A percentile compares a stretch with the other conserved stretches of the same genome.
phyloP scores from a whole-genome alignment of 2,113 vertebrate genomes.

The Shinisaurus crocodilurus region DNA sequence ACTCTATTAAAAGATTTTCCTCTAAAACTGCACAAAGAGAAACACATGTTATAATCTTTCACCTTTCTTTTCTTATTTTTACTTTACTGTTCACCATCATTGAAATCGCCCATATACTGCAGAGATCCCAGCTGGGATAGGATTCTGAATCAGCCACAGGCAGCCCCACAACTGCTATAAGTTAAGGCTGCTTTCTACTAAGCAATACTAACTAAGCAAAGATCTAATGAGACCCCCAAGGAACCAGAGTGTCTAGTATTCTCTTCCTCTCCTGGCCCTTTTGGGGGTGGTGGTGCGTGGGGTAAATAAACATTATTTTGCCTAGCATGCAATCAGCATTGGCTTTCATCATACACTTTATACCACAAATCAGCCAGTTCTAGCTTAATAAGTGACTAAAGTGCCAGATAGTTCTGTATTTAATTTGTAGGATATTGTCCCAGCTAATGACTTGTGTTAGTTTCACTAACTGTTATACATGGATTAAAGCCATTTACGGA shows the following conservation, averaged over 20 bases:
- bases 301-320: background rate
- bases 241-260: constrained; percentile 26
- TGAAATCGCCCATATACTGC: constrained; percentile 39
- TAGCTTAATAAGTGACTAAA: background rate
- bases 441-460: background rate
- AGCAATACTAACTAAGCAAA: constrained; percentile 34
- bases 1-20: background rate
- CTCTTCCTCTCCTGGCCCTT: too few species aligned
- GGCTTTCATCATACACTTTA: background rate
- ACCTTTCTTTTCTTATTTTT: constrained; percentile 20
- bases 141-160: constrained; percentile 48
- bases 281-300: too few species aligned
- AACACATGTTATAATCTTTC: too few species aligned
- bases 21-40: background rate
- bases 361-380: background rate
- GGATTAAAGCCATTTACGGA: background rate
- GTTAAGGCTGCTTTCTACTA: constrained; percentile 40
- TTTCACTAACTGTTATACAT: background rate
- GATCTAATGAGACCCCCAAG: constrained; percentile 74
- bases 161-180: constrained; percentile 41
- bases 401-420: background rate
- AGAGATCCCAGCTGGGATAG: constrained; percentile 52
- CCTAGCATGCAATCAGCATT: background rate
- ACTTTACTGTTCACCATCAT: constrained; percentile 12
- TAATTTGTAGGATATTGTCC: background rate